Evolutionary conservation across 1,140 invertebrate genomes (phyloP), one percentile per base, ranked within the genome.

Genomic region (Drosophila willistoni): DNA sequence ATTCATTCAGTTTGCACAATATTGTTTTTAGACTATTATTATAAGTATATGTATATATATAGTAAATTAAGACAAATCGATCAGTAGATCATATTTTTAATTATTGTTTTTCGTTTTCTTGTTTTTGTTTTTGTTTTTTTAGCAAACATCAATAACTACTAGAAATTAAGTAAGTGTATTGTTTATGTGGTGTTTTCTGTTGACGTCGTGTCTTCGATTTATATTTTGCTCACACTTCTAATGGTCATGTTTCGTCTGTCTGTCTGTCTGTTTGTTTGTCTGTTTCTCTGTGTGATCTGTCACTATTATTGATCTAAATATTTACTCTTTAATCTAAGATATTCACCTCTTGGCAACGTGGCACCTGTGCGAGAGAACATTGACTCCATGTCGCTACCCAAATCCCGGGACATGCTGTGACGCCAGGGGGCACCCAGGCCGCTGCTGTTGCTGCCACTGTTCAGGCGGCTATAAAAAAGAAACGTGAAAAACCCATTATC

Each of bases 291-390:
- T 36, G 34, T 36, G 34, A 12, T 36, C 57, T 59, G 41, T 73
- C 51, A 34, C 63, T 36, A 65, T 79, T 90, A 91, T 65, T 90
- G 84, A 90, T 91, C 90, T 90, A 92, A 75, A 90, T 90, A 91
- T 91, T 91, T 91, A 85, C 78, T 90, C 74, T 92, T 92, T 90
- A 92, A 74, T 91, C 83, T 92, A 83, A 82, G 79, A 91, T 92
- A 92, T 91, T 94, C 93, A 95, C 94, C 94, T 94, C 94, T 93
- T 72, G 95, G 95, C 66, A 95, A 92, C 57, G 94, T 94, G 65
- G 94, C 93, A 76, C 92, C 92, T 9, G 93, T 91, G 65, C 92
- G 91, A 66, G 93, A 93, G 79, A 94, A 94, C 79, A 94, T 94
- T 57, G 92, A 93, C 61, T 94, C 93, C 78, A 94, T 94, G 70